Evolutionary conservation across 2,888 invertebrate genomes (phyloP), one percentile per base, ranked within the genome.

Genomic region (Papilio demoleus): DNA sequence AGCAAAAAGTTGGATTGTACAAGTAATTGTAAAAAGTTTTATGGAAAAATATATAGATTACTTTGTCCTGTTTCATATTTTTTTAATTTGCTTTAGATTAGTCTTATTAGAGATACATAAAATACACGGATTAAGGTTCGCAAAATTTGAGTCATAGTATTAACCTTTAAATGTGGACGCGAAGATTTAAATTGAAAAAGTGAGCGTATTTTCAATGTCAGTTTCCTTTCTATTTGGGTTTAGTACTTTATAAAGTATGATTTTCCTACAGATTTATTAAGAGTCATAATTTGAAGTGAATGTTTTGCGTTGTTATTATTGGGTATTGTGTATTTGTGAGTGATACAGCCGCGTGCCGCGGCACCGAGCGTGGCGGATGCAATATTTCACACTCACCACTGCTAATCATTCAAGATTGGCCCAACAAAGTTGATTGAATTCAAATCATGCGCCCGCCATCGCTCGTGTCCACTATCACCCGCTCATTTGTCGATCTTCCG

Each of bases 331-430:
- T 80, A 78, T 73, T 22, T 31, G 47, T 65, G 81, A 78, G 80
- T 73, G 81, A 81, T 75, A 73, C 72, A 75, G 81, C 84, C 88
- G 86, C 87, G 88, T 87, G 88, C 84, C 79, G 74, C 76, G 74
- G 76, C 77, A 81, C 81, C 81, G 77, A 85, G 82, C 90, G 88
- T 88, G 75, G 76, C 88, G 73, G 83, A 91, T 90, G 73, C 84
- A 79, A 91, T 91, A 86, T 83, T 86, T 86, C 88, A 91, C 92
- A 90, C 83, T 85, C 80, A 81, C 87, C 85, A 86, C 84, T 77
- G 77, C 83, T 88, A 90, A 90, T 90, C 86, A 87, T 86, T 84
- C 80, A 75, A 81, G 81, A 86, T 87, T 88, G 84, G 83, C 84
- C 79, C 82, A 81, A 83, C 81, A 81, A 84, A 86, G 80, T 82